These are phyloP conservation scores for Xanthia icteritia DNA, from an alignment of 2,888 invertebrate genomes.

Conservation along the genomic window DNA sequence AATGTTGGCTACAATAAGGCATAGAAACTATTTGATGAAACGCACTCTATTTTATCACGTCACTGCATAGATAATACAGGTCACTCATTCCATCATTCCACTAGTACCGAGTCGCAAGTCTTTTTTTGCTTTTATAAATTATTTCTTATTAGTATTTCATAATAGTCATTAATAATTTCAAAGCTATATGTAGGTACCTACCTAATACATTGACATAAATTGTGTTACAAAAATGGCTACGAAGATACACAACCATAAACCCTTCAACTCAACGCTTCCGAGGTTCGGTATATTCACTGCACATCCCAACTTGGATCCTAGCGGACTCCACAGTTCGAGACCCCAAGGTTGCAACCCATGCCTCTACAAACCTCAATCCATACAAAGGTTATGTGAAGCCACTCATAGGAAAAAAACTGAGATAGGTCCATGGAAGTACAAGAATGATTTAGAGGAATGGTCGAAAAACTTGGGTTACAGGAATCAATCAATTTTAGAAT, in stretches of 20 bases:
- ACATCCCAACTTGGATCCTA: conserved; percentile 82
- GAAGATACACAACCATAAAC: conserved; percentile 35
- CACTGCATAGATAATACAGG: too few relatives aligned
- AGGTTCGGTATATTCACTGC: conserved; percentile 79
- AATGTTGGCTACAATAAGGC: too few relatives aligned
- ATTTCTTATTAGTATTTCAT: neutral
- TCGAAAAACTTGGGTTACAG: conserved; percentile 84
- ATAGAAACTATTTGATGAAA: too few relatives aligned
- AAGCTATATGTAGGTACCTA: neutral
- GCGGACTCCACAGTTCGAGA: conserved; percentile 75
- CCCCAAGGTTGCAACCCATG: conserved; percentile 81
- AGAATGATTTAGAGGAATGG: conserved; percentile 85
- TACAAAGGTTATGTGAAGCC: conserved; percentile 74
- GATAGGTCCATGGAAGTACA: conserved; percentile 84
- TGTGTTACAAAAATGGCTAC: conserved; percentile 53
- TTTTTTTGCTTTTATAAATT: neutral
- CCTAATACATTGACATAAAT: neutral
- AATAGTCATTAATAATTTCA: neutral
- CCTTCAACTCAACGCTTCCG: conserved; percentile 73
- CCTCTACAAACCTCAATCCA: conserved; percentile 76
- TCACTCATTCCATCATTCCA: neutral
- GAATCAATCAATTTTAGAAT: conserved; percentile 79
- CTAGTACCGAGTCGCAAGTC: neutral
- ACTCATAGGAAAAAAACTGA: conserved; percentile 69
- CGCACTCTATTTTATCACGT: too few relatives aligned